Evolutionary conservation across 2,797 vertebrate genomes (phyloP).

Genomic region (Betta splendens): DNA sequence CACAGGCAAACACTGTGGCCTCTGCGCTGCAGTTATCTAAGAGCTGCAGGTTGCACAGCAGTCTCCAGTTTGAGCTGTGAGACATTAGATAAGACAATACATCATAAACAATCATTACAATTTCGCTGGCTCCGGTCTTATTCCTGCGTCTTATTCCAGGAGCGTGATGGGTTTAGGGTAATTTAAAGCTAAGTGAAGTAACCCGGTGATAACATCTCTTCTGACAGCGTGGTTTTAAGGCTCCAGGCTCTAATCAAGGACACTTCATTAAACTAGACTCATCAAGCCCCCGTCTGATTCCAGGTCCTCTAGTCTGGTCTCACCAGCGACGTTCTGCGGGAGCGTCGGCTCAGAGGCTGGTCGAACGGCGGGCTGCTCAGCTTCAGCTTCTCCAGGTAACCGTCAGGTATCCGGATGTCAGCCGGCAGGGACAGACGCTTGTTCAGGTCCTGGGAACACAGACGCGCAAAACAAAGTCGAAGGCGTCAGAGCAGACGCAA

Average conservation of each 20-base stretch:
- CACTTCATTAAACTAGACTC: too few species aligned
- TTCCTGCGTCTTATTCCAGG: too few species aligned
- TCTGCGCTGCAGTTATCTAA: not conserved
- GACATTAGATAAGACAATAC: not conserved
- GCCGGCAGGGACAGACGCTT: slow-evolving; percentile 96
- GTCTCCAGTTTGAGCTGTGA: not conserved
- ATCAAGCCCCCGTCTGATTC: not conserved
- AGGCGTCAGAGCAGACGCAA: too few species aligned
- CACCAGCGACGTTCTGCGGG: slow-evolving; percentile 90
- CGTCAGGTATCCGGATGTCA: slow-evolving; percentile 97
- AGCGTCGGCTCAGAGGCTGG: slow-evolving; percentile 93
- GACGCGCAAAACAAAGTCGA: too few species aligned
- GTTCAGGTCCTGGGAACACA: slow-evolving; percentile 87
- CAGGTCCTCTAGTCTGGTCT: slow-evolving; percentile 57
- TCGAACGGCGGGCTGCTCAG: slow-evolving; percentile 94
- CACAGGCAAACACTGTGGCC: not conserved
- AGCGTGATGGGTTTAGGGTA: too few species aligned
- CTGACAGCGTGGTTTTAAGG: too few species aligned
- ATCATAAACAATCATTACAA: not conserved
- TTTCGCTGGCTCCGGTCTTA: too few species aligned
- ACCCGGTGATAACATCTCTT: too few species aligned
- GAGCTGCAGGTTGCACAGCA: not conserved
- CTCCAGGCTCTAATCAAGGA: too few species aligned
- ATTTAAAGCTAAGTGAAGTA: too few species aligned
- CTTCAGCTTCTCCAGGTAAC: slow-evolving; percentile 96